Percentiles rank a stretch among this genome's conserved stretches.
Conservation (phyloP, 2,797 vertebrate genomes). For the Champsocephalus gunnari region DNA sequence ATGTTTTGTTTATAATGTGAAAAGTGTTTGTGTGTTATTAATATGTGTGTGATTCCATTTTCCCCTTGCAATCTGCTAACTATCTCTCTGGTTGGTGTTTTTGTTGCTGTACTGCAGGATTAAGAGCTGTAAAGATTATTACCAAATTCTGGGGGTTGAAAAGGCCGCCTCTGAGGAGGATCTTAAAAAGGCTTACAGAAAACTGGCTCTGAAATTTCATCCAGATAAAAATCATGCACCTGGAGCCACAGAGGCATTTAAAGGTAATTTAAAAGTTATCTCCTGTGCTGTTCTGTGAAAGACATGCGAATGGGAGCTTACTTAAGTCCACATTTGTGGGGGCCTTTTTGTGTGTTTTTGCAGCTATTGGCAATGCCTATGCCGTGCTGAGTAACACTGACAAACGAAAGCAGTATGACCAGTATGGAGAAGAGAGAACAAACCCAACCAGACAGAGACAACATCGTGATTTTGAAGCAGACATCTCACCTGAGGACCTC, state of each 20-base stretch:
- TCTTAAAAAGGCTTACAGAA: conserved; percentile 97
- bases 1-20: not conserved
- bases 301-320: not conserved
- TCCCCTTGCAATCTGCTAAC: not conserved
- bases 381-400: conserved; percentile 94
- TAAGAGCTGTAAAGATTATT: conserved; percentile 98
- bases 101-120: conserved; percentile 83
- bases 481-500: conserved; percentile 98
- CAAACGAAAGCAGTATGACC: conserved; percentile 95
- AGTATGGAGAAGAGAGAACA: conserved; percentile 93
- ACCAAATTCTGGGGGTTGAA: conserved; percentile 94
- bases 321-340: not conserved
- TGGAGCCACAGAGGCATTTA: conserved; percentile 97
- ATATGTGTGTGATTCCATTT: not conserved
- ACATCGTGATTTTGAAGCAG: conserved; percentile 91
- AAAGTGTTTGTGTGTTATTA: not conserved
- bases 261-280: conserved; percentile 84
- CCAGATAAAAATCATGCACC: conserved; percentile 97
- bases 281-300: not conserved
- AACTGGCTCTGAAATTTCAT: conserved; percentile 96
- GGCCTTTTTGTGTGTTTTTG: conserved; percentile 15
- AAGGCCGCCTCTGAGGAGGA: conserved; percentile 95
- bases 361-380: conserved; percentile 97
- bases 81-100: not conserved
- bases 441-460: conserved; percentile 88